Conservation (phyloP, 2,113 vertebrate species). For the Hippocampus abdominalis region DNA sequence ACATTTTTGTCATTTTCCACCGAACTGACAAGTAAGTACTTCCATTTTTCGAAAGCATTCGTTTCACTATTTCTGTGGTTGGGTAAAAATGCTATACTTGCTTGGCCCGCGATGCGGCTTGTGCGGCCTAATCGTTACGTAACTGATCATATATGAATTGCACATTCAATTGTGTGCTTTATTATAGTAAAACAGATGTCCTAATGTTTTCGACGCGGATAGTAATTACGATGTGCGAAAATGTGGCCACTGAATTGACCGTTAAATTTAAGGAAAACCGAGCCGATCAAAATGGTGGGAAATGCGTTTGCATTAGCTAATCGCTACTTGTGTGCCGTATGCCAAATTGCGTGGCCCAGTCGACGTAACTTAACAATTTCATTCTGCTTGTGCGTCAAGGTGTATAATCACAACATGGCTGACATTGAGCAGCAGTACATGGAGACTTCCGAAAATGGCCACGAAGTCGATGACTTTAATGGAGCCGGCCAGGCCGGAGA, state of each 20-base stretch:
- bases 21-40: slow-evolving; percentile 29
- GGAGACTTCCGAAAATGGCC: slow-evolving; percentile 74
- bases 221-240: neutral
- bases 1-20: neutral
- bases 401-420: slow-evolving; percentile 59
- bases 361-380: neutral
- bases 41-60: neutral
- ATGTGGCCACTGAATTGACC: too few species aligned
- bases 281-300: slow-evolving; percentile 73
- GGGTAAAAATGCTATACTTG: accelerated
- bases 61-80: neutral
- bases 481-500: slow-evolving; percentile 56
- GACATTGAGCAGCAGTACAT: slow-evolving; percentile 75
- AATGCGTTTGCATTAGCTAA: slow-evolving; percentile 47
- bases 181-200: slow-evolving; percentile 29
- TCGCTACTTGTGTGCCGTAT: slow-evolving; percentile 42
- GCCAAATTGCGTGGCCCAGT: slow-evolving; percentile 23
- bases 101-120: neutral
- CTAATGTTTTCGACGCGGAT: neutral
- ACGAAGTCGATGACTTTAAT: slow-evolving; percentile 69
- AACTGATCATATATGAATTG: slow-evolving; percentile 52
- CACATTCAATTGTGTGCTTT: slow-evolving; percentile 16
- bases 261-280: slow-evolving; percentile 3
- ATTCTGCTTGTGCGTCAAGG: slow-evolving; percentile 15
- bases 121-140: slow-evolving; percentile 61